A percentile compares a stretch with the other conserved stretches of the same genome.
phyloP scores from a whole-genome alignment of 2,797 vertebrate species.

The Sebastes vulpes region DNA sequence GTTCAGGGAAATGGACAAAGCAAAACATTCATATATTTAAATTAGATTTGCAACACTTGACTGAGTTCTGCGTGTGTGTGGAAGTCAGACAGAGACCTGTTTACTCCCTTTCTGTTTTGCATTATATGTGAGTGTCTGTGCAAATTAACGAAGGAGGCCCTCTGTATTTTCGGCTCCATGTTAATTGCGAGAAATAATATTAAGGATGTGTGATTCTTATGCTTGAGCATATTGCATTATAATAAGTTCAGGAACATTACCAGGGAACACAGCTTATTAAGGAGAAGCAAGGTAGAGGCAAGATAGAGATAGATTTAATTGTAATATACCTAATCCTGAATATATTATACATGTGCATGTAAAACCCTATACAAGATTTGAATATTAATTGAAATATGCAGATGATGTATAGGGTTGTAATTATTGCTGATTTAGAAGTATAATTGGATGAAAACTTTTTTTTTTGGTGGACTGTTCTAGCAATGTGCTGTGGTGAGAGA shows the following conservation, averaged over 20 bases:
- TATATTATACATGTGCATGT: constrained; percentile 87
- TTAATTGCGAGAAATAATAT: constrained; percentile 89
- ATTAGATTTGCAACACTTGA: constrained; percentile 89
- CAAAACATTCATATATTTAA: constrained; percentile 90
- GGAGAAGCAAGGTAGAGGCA: constrained; percentile 79
- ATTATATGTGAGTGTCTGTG: constrained; percentile 79
- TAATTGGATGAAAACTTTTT: constrained; percentile 85
- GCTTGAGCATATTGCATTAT: constrained; percentile 84
- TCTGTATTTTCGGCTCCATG: constrained; percentile 78
- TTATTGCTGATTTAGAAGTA: constrained; percentile 84
- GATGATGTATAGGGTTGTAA: constrained; percentile 84
- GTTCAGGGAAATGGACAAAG: constrained; percentile 82
- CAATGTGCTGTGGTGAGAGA: constrained; percentile 41
- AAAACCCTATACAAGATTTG: constrained; percentile 83
- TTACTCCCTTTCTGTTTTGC: constrained; percentile 77
- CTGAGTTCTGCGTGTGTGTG: constrained; percentile 68
- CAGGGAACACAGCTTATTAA: constrained; percentile 86
- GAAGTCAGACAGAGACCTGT: constrained; percentile 77
- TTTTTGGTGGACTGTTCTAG: constrained; percentile 47
- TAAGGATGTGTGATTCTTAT: constrained; percentile 82
- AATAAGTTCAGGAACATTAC: constrained; percentile 87
- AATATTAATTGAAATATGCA: constrained; percentile 89
- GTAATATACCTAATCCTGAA: constrained; percentile 88
- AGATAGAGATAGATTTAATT: constrained; percentile 83
- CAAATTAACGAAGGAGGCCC: constrained; percentile 85